Evolutionary conservation across 2,113 vertebrate genomes (phyloP).

Genomic region (Sander lucioperca): DNA sequence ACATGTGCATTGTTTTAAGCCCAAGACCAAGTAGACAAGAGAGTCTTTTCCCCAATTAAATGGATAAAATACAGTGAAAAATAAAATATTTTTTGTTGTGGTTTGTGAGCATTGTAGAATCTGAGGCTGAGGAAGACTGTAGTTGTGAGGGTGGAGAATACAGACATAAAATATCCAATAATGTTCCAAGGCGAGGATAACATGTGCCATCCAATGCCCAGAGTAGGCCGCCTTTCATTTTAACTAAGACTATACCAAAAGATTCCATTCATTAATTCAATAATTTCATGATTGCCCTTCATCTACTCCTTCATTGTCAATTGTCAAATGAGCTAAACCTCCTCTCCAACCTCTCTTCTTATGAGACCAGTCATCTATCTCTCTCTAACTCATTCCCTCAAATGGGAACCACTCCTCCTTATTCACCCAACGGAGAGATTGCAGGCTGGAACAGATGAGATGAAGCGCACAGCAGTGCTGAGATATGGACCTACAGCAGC

Average conservation of each 20-base stretch:
- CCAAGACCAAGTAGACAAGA: neutral
- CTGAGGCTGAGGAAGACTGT: neutral
- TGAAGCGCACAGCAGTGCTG: slow-evolving; percentile 26
- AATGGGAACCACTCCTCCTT: slow-evolving; percentile 57
- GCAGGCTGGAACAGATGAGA: slow-evolving; percentile 58
- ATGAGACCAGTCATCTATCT: slow-evolving; percentile 52
- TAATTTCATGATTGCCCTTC: slow-evolving; percentile 14
- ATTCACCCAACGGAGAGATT: slow-evolving; percentile 54
- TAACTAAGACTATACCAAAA: neutral
- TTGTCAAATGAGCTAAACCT: slow-evolving; percentile 31
- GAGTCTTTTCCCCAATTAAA: neutral
- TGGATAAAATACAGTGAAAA: neutral
- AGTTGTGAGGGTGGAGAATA: neutral
- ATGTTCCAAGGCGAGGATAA: neutral
- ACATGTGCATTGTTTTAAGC: neutral
- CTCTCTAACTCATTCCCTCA: slow-evolving; percentile 51
- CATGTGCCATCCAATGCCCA: neutral
- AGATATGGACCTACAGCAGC: slow-evolving; percentile 41
- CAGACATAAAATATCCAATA: neutral
- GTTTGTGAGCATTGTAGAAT: neutral
- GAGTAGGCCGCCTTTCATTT: neutral
- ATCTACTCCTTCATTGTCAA: slow-evolving; percentile 44
- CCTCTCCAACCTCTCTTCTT: slow-evolving; percentile 37
- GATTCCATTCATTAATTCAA: neutral
- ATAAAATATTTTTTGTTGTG: neutral